Conservation (phyloP, 2,888 invertebrate genomes). For the Ectropis crepuscularia region DNA sequence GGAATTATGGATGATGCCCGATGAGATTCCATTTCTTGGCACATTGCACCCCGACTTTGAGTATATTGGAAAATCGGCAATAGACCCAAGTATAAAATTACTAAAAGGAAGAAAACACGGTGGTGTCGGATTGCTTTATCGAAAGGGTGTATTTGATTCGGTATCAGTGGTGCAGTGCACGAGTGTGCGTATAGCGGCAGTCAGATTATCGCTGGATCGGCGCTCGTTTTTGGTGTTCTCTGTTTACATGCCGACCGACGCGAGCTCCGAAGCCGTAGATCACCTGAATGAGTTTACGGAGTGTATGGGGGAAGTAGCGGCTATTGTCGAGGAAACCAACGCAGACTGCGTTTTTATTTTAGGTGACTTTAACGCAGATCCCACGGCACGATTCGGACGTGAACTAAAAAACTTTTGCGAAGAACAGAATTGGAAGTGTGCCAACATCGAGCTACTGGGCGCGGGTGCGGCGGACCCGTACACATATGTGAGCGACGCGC, state of each 20-base stretch:
- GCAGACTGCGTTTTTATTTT: constrained; percentile 34
- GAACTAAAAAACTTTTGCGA: constrained; percentile 36
- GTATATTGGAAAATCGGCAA: constrained; percentile 40
- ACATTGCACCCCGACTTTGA: constrained; percentile 38
- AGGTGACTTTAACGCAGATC: not conserved
- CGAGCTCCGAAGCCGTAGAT: constrained; percentile 13
- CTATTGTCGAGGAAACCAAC: constrained; percentile 31
- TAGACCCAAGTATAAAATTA: constrained; percentile 41
- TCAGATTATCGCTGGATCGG: constrained; percentile 23
- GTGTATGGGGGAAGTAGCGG: constrained; percentile 32
- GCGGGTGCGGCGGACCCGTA: constrained; percentile 20
- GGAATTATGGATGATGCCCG: constrained; percentile 43
- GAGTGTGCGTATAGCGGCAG: constrained; percentile 32
- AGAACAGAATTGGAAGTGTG: constrained; percentile 41
- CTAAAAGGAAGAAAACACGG: constrained; percentile 38
- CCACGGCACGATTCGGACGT: constrained; percentile 28
- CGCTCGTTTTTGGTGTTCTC: constrained; percentile 33
- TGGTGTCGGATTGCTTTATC: constrained; percentile 42
- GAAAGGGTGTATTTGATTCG: constrained; percentile 32
- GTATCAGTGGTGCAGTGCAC: constrained; percentile 40
- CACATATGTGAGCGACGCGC: constrained; percentile 39
- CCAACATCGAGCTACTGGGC: constrained; percentile 31
- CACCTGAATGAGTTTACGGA: constrained; percentile 41
- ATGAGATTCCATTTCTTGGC: constrained; percentile 38
- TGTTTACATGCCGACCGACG: constrained; percentile 46